A percentile compares a stretch with the other conserved stretches of the same genome.
Conservation (phyloP, 2,888 invertebrate genomes). For the Caenorhabditis imperialis region DNA sequence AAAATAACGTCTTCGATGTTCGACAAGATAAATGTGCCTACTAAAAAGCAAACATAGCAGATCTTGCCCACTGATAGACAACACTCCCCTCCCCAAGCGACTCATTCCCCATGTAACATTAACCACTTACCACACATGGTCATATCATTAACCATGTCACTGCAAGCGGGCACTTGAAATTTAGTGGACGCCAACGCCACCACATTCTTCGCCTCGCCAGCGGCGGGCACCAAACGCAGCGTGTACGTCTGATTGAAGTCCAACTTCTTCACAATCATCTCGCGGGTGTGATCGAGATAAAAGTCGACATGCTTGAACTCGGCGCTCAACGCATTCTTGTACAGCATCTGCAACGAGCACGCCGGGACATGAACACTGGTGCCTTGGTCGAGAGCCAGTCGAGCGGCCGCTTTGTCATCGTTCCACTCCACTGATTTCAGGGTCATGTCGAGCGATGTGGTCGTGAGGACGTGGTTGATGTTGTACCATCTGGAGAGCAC, state of each 20-base stretch:
- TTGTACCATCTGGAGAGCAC: slow-evolving; percentile 52
- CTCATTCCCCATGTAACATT: slow-evolving; percentile 30
- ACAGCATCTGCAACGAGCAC: slow-evolving; percentile 43
- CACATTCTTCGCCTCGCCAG: slow-evolving; percentile 4
- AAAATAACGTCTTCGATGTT: slow-evolving; percentile 26
- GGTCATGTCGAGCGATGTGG: slow-evolving; percentile 27
- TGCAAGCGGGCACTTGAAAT: slow-evolving; percentile 56
- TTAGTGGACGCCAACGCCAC: slow-evolving; percentile 34
- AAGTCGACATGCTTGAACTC: slow-evolving; percentile 26
- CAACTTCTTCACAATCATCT: slow-evolving; percentile 55
- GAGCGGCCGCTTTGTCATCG: slow-evolving; percentile 60
- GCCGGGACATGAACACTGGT: slow-evolving; percentile 29
- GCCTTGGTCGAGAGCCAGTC: slow-evolving; percentile 27
- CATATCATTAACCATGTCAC: slow-evolving; percentile 55
- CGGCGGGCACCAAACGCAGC: slow-evolving; percentile 17
- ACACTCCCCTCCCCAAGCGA: too few species aligned
- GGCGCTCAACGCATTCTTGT: slow-evolving; percentile 23
- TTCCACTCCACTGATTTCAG: slow-evolving; percentile 48
- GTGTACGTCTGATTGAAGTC: slow-evolving; percentile 56
- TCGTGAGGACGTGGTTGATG: slow-evolving; percentile 37
- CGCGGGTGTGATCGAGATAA: slow-evolving; percentile 50
- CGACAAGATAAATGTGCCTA: slow-evolving; percentile 44
- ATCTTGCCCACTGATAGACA: slow-evolving; percentile 8
- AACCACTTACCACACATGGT: slow-evolving; percentile 60
- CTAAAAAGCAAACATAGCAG: slow-evolving; percentile 10